A percentile compares a stretch with the other conserved stretches of the same genome.
phyloP scores from a whole-genome alignment of 2,797 vertebrate species.

The Molossus molossus region DNA sequence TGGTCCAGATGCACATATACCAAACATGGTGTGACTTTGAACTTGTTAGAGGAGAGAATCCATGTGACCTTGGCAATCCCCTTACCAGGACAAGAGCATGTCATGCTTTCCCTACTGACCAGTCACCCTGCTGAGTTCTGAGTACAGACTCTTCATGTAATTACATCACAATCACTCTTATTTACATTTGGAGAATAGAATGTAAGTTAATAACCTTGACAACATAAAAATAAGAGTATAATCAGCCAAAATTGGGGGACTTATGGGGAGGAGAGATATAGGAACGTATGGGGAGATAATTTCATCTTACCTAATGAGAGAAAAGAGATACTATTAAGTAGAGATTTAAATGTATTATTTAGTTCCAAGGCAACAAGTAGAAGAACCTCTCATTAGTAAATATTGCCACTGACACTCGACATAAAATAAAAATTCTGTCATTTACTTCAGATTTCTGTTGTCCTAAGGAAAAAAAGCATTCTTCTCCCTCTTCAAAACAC shows the following conservation, averaged over 20 bases:
- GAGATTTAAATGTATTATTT: neutral
- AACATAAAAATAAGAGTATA: neutral
- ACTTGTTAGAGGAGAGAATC: neutral
- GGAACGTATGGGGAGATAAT: neutral
- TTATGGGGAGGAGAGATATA: neutral
- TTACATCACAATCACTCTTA: neutral
- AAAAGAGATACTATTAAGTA: neutral
- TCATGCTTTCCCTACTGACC: neutral
- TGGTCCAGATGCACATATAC: neutral
- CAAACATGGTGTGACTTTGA: neutral
- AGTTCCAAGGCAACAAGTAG: neutral
- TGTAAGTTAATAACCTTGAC: neutral
- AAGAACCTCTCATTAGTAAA: neutral
- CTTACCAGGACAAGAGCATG: neutral
- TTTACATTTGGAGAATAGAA: neutral
- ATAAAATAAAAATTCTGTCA: neutral
- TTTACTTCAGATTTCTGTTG: neutral
- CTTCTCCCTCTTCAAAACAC: neutral
- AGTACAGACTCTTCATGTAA: neutral
- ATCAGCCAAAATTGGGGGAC: neutral
- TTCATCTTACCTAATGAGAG: neutral
- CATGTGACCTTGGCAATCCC: neutral
- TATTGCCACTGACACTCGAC: neutral
- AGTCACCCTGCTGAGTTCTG: neutral
- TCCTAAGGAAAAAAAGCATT: neutral